Conservation (phyloP, 2,113 vertebrate species). For the Chionodraco myersi region DNA sequence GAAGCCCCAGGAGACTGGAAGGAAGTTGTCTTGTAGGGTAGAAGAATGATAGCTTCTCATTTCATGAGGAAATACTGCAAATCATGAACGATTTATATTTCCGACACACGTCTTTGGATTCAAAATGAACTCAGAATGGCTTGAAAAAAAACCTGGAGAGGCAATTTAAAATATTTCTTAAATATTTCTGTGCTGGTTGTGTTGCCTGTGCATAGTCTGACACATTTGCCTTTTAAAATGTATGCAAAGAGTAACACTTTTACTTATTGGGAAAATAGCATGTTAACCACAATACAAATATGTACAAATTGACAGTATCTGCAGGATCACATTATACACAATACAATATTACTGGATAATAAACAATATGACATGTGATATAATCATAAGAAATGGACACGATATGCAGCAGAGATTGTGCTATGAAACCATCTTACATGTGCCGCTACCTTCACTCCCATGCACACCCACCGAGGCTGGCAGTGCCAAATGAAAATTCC, state of each 20-base stretch:
- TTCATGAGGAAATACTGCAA: constrained; percentile 73
- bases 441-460: constrained; percentile 17
- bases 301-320: background rate
- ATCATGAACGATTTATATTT: constrained; percentile 68
- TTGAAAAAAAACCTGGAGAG: constrained; percentile 23
- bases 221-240: background rate
- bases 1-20: constrained; percentile 81
- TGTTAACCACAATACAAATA: background rate
- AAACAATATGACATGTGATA: constrained; percentile 4
- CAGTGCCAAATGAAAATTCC: constrained; percentile 71
- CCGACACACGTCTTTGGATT: constrained; percentile 58
- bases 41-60: constrained; percentile 68
- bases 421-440: constrained; percentile 28
- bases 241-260: background rate
- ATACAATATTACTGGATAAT: background rate
- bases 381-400: background rate
- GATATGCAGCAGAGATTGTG: constrained; percentile 23
- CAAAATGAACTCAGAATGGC: constrained; percentile 20
- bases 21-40: constrained; percentile 71
- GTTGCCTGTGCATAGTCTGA: background rate
- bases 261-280: background rate
- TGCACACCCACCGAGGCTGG: constrained; percentile 63
- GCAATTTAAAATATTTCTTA: constrained; percentile 20
- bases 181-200: constrained; percentile 20
- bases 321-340: background rate